Conservation (phyloP, 2,797 vertebrate species). For the Microcaecilia unicolor region DNA sequence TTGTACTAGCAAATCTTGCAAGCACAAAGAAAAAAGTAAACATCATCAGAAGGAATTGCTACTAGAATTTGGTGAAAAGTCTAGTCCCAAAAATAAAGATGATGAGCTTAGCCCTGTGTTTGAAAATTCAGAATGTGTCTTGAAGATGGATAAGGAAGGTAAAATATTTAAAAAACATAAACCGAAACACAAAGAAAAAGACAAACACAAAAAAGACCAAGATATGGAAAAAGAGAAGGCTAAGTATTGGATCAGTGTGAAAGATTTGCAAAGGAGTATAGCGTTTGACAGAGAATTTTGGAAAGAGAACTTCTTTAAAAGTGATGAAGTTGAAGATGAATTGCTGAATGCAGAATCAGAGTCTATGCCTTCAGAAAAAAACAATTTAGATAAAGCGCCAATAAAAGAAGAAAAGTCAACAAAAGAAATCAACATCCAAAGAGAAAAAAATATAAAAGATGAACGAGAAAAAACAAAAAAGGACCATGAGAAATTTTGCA, state of each 20-base stretch:
- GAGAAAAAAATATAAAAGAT: slow-evolving; percentile 76
- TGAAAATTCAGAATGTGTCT: slow-evolving; percentile 71
- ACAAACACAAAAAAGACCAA: slow-evolving; percentile 83
- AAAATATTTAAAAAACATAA: slow-evolving; percentile 96
- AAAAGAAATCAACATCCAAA: slow-evolving; percentile 75
- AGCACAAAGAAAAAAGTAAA: slow-evolving; percentile 96
- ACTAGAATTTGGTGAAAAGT: slow-evolving; percentile 72
- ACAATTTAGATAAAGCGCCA: slow-evolving; percentile 58
- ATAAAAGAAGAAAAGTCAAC: slow-evolving; percentile 75
- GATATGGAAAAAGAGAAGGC: slow-evolving; percentile 83
- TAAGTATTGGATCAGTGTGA: slow-evolving; percentile 73
- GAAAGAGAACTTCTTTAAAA: slow-evolving; percentile 99
- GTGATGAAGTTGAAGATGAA: slow-evolving; percentile 82
- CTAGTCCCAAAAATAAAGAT: slow-evolving; percentile 75
- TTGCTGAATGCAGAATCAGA: slow-evolving; percentile 68
- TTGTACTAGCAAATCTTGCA: slow-evolving; percentile 85
- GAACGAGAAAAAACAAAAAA: slow-evolving; percentile 85
- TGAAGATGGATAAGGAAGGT: slow-evolving; percentile 80
- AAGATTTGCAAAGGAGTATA: slow-evolving; percentile 81
- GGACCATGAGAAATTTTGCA: slow-evolving; percentile 65
- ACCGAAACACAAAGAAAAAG: slow-evolving; percentile 89
- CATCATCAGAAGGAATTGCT: slow-evolving; percentile 84
- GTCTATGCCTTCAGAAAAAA: slow-evolving; percentile 60
- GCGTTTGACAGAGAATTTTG: slow-evolving; percentile 98
- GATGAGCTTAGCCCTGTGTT: slow-evolving; percentile 65